Evolutionary conservation across 2,113 vertebrate genomes (phyloP), one percentile per base, ranked within the genome.

Genomic region (Vicugna pacos): DNA sequence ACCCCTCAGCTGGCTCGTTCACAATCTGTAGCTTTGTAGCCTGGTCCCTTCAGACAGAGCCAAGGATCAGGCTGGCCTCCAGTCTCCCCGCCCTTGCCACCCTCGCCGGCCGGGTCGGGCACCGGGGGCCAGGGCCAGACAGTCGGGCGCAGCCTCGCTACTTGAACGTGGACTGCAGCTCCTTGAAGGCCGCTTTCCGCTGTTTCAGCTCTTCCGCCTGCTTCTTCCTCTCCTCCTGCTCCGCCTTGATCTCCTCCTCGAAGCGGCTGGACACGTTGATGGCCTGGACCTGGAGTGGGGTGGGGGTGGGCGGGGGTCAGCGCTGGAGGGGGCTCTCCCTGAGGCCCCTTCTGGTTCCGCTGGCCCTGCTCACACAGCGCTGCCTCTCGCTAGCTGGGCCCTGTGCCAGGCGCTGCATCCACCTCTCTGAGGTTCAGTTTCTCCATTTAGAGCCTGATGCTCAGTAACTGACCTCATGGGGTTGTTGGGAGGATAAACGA

Each of bases 171-270:
- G 99, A 99, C 98, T 99, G 99, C 73, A 99, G 98, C 83, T 99
- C 99, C 97, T 99, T 99, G 98, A 99, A 99, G 1, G 99, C 99
- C 0, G 99, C 99, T 65, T 99, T 99, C 93, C 99, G 98, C 98
- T 99, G 99, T 97, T 99, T 99, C 98, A 98, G 98, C 96, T 99
- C 99, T 98, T 99, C 99, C 0, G 99, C 99, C 98, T 99, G 99
- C 95, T 99, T 99, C 98, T 99, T 99, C 98, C 99, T 99, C 82
- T 98, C 99, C 96, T 99, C 99, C 97, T 99, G 99, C 98, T 99
- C 99, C 0, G 99, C 99, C 64, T 99, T 99, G 98, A 99, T 99
- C 98, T 99, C 99, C 8, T 99, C 99, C 97, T 99, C 99, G 0
- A 99, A 99, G 54, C 98, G 99, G 97, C 98, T 99, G 72, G 99